Evolutionary conservation across 2,888 invertebrate species (phyloP).

Genomic region (Chesias legatella): DNA sequence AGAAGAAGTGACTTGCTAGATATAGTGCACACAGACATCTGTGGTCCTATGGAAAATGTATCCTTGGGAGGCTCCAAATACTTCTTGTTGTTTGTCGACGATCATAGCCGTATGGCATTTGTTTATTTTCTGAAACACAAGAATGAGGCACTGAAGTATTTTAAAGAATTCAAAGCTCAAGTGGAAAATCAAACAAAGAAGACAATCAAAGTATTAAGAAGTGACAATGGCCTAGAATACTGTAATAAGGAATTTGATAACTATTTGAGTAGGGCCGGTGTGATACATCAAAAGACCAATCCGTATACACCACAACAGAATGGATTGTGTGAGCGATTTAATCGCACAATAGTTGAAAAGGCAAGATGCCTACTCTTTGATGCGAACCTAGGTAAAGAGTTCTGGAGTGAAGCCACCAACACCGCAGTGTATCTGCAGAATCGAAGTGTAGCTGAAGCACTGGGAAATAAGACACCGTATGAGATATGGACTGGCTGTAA

Average conservation of each 20-base stretch:
- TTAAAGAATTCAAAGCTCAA: constrained; percentile 1
- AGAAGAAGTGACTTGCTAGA: constrained; percentile 7
- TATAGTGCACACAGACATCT: constrained; percentile 16
- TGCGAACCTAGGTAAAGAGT: background rate
- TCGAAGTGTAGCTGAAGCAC: background rate
- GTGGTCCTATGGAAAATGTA: constrained; percentile 18
- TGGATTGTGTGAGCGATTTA: too few relatives aligned
- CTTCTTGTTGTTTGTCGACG: constrained; percentile 27
- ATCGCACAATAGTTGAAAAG: too few relatives aligned
- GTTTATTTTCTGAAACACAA: constrained; percentile 15
- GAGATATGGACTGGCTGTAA: too few relatives aligned
- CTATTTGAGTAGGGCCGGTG: too few relatives aligned
- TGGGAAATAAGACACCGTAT: too few relatives aligned
- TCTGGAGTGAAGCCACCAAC: constrained; percentile 4
- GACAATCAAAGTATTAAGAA: constrained; percentile 16
- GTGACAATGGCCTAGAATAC: constrained; percentile 20
- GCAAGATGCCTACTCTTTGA: background rate
- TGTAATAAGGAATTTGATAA: too few relatives aligned
- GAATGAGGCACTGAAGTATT: constrained; percentile 12
- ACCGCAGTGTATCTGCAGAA: background rate
- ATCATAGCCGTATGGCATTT: constrained; percentile 22
- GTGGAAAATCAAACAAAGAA: constrained; percentile 16
- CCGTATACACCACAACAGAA: too few relatives aligned
- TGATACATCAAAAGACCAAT: too few relatives aligned
- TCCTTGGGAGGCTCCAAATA: constrained; percentile 18